Evolutionary conservation across 2,888 invertebrate species (phyloP).

Genomic region (Masnerella sp.): DNA sequence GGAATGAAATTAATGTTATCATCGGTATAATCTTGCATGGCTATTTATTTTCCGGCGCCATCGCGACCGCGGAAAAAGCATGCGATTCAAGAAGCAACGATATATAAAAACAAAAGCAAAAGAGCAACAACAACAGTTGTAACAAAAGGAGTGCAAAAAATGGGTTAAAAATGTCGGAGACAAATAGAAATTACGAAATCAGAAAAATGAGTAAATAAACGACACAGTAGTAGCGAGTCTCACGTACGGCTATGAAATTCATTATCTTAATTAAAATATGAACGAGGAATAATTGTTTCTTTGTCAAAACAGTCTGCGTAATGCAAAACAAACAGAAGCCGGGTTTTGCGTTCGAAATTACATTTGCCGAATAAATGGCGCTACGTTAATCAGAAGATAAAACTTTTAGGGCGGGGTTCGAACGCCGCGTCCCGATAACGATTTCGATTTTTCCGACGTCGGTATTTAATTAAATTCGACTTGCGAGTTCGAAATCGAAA

Average conservation of each 20-base stretch:
- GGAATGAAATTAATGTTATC: constrained; percentile 59
- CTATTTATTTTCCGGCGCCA: constrained; percentile 50
- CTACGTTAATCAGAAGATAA: constrained; percentile 46
- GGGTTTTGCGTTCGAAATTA: constrained; percentile 43
- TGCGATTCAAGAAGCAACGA: constrained; percentile 24
- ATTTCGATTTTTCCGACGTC: constrained; percentile 32
- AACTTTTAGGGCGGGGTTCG: constrained; percentile 9
- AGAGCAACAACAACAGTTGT: neutral
- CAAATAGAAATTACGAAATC: neutral
- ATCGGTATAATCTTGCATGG: constrained; percentile 51
- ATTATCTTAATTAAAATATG: constrained; percentile 58
- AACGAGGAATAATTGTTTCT: constrained; percentile 53
- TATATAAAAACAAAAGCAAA: constrained; percentile 34
- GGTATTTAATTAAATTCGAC: constrained; percentile 41
- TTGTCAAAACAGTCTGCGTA: constrained; percentile 37
- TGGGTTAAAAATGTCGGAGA: too few species aligned
- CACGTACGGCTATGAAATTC: constrained; percentile 38
- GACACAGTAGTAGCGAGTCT: constrained; percentile 7
- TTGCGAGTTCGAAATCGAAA: constrained; percentile 8
- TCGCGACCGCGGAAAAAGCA: constrained; percentile 20
- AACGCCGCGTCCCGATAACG: constrained; percentile 12
- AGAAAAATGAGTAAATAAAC: too few species aligned
- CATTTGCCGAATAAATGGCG: constrained; percentile 46
- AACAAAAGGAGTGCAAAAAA: constrained; percentile 13
- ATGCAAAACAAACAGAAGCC: constrained; percentile 39